Percentiles rank a stretch among this genome's conserved stretches.
Conservation (phyloP, 53 echinoderm and acorn worm species). For the Holothuria leucospilota region DNA sequence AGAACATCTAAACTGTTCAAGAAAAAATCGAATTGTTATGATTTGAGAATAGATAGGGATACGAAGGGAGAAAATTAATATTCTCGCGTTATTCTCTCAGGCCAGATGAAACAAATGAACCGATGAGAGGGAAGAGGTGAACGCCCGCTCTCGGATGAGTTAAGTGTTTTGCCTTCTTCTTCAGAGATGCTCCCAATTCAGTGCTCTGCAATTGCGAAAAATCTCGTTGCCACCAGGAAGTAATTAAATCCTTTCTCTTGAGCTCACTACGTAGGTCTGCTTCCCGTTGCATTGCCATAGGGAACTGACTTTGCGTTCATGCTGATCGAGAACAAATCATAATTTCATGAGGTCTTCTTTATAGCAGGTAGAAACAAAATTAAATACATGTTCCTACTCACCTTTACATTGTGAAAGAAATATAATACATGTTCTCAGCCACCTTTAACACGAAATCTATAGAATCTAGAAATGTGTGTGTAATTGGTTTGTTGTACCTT, state of each 20-base stretch:
- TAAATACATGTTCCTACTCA: constrained; percentile 33
- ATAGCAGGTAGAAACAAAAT: constrained; percentile 20
- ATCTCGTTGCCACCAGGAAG: constrained; percentile 39
- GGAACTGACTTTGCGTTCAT: constrained; percentile 36
- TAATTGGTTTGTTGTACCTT: too few species aligned
- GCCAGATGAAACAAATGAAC: constrained; percentile 42
- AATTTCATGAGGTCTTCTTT: constrained; percentile 35
- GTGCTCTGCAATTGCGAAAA: constrained; percentile 37
- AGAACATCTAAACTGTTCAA: constrained; percentile 13
- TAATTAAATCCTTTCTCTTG: constrained; percentile 49
- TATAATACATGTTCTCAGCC: too few species aligned
- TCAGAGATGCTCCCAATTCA: constrained; percentile 10
- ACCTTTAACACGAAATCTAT: too few species aligned
- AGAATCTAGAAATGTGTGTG: too few species aligned
- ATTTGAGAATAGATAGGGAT: constrained; percentile 33
- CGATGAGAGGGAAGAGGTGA: constrained; percentile 43
- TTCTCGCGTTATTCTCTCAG: constrained; percentile 50
- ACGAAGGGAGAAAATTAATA: constrained; percentile 46
- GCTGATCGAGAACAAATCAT: constrained; percentile 44
- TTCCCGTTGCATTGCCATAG: constrained; percentile 30
- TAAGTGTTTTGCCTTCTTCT: constrained; percentile 45
- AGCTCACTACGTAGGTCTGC: constrained; percentile 27
- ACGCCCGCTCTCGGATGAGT: constrained; percentile 31
- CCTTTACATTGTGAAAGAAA: neutral
- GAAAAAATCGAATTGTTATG: constrained; percentile 52